Base-by-base conservation (phyloP, 1,140 invertebrate genomes). In the Drosophila elegans region DNA sequence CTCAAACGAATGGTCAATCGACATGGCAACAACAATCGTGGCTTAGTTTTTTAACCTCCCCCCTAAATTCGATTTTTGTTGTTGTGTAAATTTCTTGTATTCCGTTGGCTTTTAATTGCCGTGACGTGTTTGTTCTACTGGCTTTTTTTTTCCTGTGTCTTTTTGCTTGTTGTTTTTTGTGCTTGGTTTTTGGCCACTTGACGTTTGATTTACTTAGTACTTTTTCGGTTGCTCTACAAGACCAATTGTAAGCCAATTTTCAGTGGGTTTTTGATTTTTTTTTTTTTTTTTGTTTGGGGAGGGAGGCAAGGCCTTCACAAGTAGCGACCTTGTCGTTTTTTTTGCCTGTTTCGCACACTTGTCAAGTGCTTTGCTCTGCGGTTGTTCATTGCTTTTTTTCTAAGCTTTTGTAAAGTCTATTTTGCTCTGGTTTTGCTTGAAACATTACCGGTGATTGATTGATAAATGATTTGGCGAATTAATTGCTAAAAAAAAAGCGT, bases 161-260 rank as follows among this genome's bases (percentile, higher is more conserved):
- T 41, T 27, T 9, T 16, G 29, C 48, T 41, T 36, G 39, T 21
- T 61, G 52, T 34, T 68, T 75, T 63, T 34, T 48, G 45, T 59
- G 41, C 51, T 42, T 59, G 57, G 51, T 67, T 67, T 69, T 69
- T 69, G 63, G 55, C 71, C 83, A 86, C 83, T 86, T 89, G 74
- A 66, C 83, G 67, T 71, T 71, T 71, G 67, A 71, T 71, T 71
- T 71, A 71, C 64, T 71, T 71, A 71, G 67, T 71, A 71, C 67
- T 71, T 57, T 71, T 71, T 46, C 64, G 51, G 49, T 56, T 49
- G 59, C 62, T 48, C 44, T 71, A 71, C 68, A 71, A 69, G 80
- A 81, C 84, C 83, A 88, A 88, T 88, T 88, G 84, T 88, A 88
- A 88, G 83, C 83, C 83, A 88, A 88, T 88, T 88, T 83, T 88